These are phyloP conservation scores for Mesorhabditis belari DNA, from an alignment of 2,888 invertebrate species.

Conservation along the genomic window DNA sequence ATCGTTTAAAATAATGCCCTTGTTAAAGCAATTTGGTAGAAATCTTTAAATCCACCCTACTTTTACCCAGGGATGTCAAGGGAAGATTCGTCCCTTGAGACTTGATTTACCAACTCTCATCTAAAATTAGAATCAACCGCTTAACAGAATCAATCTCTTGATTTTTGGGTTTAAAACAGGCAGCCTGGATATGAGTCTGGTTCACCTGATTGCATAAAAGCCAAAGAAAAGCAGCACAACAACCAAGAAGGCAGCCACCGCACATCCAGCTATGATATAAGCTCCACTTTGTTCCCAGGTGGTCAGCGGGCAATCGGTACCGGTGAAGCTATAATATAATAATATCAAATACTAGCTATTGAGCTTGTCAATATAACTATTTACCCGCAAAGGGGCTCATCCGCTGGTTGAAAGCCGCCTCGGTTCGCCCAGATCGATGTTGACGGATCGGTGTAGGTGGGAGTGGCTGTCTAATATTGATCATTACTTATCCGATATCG, in stretches of 20 bases:
- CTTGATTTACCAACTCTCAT: too few species aligned
- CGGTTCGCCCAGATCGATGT: neutral
- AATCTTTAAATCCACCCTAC: too few species aligned
- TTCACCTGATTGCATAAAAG: neutral
- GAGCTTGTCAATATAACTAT: neutral
- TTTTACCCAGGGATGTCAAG: too few species aligned
- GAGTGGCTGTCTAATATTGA: neutral
- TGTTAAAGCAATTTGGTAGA: too few species aligned
- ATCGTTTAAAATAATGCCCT: too few species aligned
- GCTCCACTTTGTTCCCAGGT: neutral
- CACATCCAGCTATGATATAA: neutral
- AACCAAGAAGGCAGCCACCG: neutral
- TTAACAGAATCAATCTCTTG: too few species aligned
- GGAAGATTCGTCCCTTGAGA: too few species aligned
- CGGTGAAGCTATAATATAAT: neutral
- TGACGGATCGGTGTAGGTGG: neutral
- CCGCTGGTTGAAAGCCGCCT: neutral
- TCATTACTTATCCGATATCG: neutral
- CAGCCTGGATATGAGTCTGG: too few species aligned
- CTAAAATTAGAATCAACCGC: too few species aligned
- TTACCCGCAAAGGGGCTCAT: neutral
- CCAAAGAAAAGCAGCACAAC: neutral
- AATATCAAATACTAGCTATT: neutral
- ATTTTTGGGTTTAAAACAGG: too few species aligned
- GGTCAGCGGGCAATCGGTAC: neutral